Conservation (phyloP, 2,888 invertebrate genomes). For the Clanis bilineata region DNA sequence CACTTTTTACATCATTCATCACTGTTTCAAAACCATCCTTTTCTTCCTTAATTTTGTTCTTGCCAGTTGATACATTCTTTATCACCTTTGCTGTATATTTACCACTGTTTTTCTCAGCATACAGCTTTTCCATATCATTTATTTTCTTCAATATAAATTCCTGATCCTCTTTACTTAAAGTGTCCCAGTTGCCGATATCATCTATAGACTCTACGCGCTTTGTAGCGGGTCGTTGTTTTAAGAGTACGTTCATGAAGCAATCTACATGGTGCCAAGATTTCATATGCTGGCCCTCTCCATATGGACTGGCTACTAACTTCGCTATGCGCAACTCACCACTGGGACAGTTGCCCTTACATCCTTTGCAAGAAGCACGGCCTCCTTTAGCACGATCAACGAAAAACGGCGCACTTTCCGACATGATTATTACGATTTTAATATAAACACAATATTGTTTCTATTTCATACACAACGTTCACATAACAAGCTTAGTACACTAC, state of each 20-base stretch:
- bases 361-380: slow-evolving; percentile 91
- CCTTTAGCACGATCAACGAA: slow-evolving; percentile 90
- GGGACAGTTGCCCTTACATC: slow-evolving; percentile 90
- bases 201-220: slow-evolving; percentile 90
- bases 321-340: slow-evolving; percentile 88
- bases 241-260: slow-evolving; percentile 90
- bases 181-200: slow-evolving; percentile 90
- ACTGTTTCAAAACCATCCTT: slow-evolving; percentile 26
- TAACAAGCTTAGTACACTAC: not conserved
- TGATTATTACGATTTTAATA: too few relatives aligned
- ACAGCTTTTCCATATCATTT: slow-evolving; percentile 82
- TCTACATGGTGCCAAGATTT: slow-evolving; percentile 92
- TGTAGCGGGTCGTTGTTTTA: slow-evolving; percentile 90
- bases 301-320: slow-evolving; percentile 90
- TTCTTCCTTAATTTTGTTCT: slow-evolving; percentile 1
- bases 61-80: slow-evolving; percentile 52
- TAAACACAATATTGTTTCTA: not conserved
- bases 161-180: slow-evolving; percentile 85
- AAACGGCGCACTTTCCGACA: slow-evolving; percentile 72
- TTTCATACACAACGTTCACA: not conserved
- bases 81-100: slow-evolving; percentile 69
- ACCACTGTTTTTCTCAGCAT: slow-evolving; percentile 75
- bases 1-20: slow-evolving; percentile 27
- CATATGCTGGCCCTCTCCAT: slow-evolving; percentile 87
- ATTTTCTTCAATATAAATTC: slow-evolving; percentile 84